phyloP scores from a whole-genome alignment of 2,113 vertebrate genomes.

The Columbina picui region DNA sequence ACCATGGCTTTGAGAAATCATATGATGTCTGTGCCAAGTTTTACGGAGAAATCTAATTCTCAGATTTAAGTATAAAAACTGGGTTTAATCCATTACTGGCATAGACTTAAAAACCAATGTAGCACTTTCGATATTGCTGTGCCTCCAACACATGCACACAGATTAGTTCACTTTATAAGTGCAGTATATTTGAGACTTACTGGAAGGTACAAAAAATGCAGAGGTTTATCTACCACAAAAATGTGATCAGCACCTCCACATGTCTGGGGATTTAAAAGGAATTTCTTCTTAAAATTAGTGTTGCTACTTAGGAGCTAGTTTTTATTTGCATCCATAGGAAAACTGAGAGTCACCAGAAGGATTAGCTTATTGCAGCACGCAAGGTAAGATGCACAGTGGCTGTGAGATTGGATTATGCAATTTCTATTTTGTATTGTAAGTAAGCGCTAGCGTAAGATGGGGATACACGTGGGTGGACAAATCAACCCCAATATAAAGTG shows the following conservation, averaged over 20 bases:
- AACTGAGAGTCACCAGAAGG: background rate
- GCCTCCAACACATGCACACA: background rate
- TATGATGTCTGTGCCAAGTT: constrained; percentile 37
- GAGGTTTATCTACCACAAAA: background rate
- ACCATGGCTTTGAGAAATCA: constrained; percentile 1
- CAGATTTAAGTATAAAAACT: constrained; percentile 22
- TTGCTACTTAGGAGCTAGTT: background rate
- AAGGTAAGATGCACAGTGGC: background rate
- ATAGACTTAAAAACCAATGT: background rate
- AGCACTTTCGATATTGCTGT: background rate
- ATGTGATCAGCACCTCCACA: background rate
- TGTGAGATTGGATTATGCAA: background rate
- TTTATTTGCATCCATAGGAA: background rate
- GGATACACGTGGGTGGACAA: background rate
- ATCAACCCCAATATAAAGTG: background rate
- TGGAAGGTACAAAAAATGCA: background rate
- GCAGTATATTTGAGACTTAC: background rate
- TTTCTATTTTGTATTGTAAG: background rate
- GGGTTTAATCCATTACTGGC: constrained; percentile 12
- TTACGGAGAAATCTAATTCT: constrained; percentile 48
- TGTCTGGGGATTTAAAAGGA: background rate
- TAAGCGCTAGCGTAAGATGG: background rate
- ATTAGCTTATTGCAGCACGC: background rate
- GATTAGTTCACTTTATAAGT: constrained; percentile 11
- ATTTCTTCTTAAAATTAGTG: background rate